These are phyloP conservation scores for Hyphantria cunea DNA, from an alignment of 1,140 invertebrate species.

Conservation along the genomic window DNA sequence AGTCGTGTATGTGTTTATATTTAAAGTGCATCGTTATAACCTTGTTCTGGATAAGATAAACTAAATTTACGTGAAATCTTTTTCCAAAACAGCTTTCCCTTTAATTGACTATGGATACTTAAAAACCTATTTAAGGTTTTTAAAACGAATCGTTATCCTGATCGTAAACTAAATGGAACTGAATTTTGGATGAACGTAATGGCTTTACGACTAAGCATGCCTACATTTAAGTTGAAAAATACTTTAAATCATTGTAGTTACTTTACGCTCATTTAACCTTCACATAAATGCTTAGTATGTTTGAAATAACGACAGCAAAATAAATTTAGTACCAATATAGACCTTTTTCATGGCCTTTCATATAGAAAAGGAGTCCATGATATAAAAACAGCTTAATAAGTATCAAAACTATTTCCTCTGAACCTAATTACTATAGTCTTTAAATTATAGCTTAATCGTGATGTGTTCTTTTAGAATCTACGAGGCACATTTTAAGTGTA, in stretches of 20 bases:
- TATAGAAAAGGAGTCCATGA: no score
- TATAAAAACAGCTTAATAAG: no score
- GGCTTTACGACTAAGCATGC: slow-evolving; percentile 22
- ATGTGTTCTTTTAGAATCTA: no score
- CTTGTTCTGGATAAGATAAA: slow-evolving; percentile 70
- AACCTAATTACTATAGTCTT: no score
- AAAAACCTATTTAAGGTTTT: slow-evolving; percentile 55
- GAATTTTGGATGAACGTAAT: slow-evolving; percentile 21
- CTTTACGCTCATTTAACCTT: slow-evolving; percentile 11
- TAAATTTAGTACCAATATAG: not conserved
- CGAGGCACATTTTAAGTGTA: no score
- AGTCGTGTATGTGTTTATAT: slow-evolving; percentile 42
- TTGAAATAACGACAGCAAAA: not conserved
- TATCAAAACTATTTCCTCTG: no score
- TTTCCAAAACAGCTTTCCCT: slow-evolving; percentile 56
- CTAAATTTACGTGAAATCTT: slow-evolving; percentile 50
- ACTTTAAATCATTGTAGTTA: slow-evolving; percentile 19
- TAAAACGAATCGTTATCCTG: slow-evolving; percentile 47
- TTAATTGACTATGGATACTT: slow-evolving; percentile 62
- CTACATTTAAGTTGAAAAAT: slow-evolving; percentile 21
- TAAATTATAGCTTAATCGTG: no score
- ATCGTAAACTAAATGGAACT: slow-evolving; percentile 50
- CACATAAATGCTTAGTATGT: slow-evolving; percentile 11
- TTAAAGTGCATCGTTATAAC: slow-evolving; percentile 63
- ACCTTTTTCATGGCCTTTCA: not conserved